Percentiles rank a stretch among this genome's conserved stretches.
Conservation (phyloP, 2,797 vertebrate genomes). For the Platyrinchus mystaceus region DNA sequence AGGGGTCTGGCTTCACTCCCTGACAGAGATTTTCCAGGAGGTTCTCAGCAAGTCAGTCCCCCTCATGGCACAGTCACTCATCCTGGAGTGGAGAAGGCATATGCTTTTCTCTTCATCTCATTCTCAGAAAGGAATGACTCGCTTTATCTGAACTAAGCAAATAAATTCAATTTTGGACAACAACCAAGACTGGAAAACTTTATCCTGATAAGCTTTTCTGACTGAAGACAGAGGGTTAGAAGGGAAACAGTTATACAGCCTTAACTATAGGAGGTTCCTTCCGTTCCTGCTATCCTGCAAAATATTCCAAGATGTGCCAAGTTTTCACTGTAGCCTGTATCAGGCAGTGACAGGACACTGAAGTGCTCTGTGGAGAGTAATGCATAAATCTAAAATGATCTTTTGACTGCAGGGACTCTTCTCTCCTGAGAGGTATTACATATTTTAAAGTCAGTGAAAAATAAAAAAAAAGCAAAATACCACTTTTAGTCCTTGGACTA, state of each 20-base stretch:
- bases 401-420: constrained; percentile 14
- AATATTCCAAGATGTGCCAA: constrained; percentile 30
- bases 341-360: neutral
- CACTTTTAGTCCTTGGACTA: constrained; percentile 13
- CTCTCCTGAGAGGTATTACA: constrained; percentile 22
- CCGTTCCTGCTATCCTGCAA: neutral
- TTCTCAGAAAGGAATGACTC: neutral
- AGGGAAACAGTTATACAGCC: constrained; percentile 13
- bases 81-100: neutral
- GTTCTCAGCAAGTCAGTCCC: neutral
- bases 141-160: constrained; percentile 27
- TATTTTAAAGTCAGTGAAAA: constrained; percentile 18
- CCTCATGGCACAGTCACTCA: accelerated
- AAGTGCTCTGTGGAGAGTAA: neutral
- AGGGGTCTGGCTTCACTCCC: neutral
- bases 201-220: constrained; percentile 12
- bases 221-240: constrained; percentile 34
- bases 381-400: neutral
- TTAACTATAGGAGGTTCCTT: constrained; percentile 36
- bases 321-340: constrained; percentile 3
- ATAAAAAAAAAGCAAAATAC: constrained; percentile 32
- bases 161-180: constrained; percentile 25
- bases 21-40: neutral
- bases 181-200: constrained; percentile 33
- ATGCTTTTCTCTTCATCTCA: neutral